Base-by-base conservation (phyloP, 2,888 invertebrate genomes). In the Tenthredo amoena region DNA sequence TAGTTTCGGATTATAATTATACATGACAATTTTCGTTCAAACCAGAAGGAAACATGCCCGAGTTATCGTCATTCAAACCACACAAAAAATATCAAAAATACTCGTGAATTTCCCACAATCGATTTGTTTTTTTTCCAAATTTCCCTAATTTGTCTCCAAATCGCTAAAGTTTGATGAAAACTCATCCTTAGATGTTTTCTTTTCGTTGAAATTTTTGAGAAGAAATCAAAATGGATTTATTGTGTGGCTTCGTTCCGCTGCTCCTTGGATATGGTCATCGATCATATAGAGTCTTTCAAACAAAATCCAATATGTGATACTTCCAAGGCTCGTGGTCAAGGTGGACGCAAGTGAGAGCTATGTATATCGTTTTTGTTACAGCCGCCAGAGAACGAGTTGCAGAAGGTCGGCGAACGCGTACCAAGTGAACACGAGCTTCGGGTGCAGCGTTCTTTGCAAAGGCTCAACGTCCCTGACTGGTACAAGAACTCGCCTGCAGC, bases 401-500 rank as follows among this genome's bases (percentile, higher is more conserved):
- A 98, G 95, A 98, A 98, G 95, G 96, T 96, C 89, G 95, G 95
- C 87, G 97, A 97, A 92, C 96, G 97, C 87, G 96, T 97, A 92
- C 96, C 98, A 92, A 99, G 98, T 87, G 98, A 98, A 94, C 98
- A 98, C 94, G 98, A 99, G 94, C 95, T 99, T 88, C 96, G 99
- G 89, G 98, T 99, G 87, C 98, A 98, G 94, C 96, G 98, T 90
- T 99, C 99, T 84, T 94, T 99, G 91, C 98, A 98, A 94, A 97
- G 98, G 92, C 96, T 99, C 90, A 98, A 98, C 94, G 97, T 99
- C 88, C 99, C 99, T 87, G 98, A 99, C 93, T 99, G 99, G 99
- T 99, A 96, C 94, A 96, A 96, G 93, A 96, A 96, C 93, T 96
- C 96, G 79, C 96, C 96, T 88, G 96, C 97, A 83, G 96, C 97